A percentile compares a stretch with the other conserved stretches of the same genome.
Evolutionary conservation across 2,113 vertebrate genomes (phyloP).

Genomic region (Calidris pugnax): DNA sequence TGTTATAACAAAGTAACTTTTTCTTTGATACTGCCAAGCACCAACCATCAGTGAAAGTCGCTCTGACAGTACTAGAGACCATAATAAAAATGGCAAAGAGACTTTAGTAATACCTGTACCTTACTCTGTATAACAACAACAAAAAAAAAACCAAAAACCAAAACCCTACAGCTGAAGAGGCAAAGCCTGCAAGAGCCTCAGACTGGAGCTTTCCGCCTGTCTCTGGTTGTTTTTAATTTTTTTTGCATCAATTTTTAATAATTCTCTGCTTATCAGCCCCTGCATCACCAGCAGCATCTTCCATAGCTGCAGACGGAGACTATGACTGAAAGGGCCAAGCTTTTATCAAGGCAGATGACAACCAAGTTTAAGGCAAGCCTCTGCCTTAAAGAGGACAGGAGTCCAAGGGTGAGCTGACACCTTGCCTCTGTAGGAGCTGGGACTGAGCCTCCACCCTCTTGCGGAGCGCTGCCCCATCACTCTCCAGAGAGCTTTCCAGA

Average conservation of each 20-base stretch:
- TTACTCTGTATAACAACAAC: background rate
- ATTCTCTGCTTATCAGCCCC: background rate
- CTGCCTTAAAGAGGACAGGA: background rate
- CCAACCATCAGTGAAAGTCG: background rate
- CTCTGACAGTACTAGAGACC: background rate
- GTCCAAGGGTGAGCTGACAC: background rate
- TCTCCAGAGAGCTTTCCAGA: background rate
- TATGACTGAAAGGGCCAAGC: background rate
- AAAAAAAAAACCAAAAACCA: background rate
- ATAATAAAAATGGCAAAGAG: rapidly evolving
- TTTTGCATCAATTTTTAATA: background rate
- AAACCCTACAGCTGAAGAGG: background rate
- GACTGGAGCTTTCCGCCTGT: background rate
- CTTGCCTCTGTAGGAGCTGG: background rate
- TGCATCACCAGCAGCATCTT: background rate
- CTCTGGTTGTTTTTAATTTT: background rate
- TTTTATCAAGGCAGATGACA: background rate
- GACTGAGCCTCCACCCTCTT: background rate
- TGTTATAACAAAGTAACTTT: background rate
- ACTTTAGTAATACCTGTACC: background rate
- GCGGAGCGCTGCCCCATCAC: background rate
- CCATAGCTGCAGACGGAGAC: background rate
- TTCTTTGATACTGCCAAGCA: background rate
- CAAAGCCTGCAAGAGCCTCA: background rate
- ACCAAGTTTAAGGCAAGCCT: background rate